Conservation (phyloP, 2,113 vertebrate species). For the Procavia capensis region DNA sequence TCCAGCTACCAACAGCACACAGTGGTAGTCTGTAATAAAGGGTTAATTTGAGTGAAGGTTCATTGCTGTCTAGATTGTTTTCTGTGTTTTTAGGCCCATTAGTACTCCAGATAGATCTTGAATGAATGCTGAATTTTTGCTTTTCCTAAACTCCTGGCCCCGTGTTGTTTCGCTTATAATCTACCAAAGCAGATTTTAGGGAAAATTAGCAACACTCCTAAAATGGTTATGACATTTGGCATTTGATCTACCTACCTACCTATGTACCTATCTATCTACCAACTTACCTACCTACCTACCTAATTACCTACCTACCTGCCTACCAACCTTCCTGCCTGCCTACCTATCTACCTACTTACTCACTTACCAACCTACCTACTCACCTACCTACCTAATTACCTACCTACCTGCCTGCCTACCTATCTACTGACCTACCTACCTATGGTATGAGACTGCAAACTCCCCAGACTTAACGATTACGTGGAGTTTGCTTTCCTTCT, state of each 20-base stretch:
- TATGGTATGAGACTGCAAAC: accelerated
- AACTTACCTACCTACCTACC: no score
- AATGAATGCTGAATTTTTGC: neutral
- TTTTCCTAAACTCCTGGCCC: neutral
- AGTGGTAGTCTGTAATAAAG: neutral
- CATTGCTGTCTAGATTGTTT: neutral
- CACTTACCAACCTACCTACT: no score
- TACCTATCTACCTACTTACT: no score
- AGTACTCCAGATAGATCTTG: neutral
- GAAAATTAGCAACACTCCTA: neutral
- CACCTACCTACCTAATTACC: no score
- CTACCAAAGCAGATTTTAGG: neutral
- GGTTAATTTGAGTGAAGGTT: neutral
- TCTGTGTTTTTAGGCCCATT: neutral
- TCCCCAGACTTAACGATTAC: neutral
- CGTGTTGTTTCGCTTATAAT: neutral
- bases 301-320: no score
- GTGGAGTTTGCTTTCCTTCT: accelerated
- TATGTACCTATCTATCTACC: no score
- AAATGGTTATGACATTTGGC: neutral
- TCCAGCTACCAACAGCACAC: neutral
- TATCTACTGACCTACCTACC: no score
- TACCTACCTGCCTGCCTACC: no score
- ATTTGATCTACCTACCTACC: no score
- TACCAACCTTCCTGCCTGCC: no score